These are phyloP conservation scores for Turdus rufiventris DNA, from an alignment of 2,113 vertebrate species.

Conservation along the genomic window DNA sequence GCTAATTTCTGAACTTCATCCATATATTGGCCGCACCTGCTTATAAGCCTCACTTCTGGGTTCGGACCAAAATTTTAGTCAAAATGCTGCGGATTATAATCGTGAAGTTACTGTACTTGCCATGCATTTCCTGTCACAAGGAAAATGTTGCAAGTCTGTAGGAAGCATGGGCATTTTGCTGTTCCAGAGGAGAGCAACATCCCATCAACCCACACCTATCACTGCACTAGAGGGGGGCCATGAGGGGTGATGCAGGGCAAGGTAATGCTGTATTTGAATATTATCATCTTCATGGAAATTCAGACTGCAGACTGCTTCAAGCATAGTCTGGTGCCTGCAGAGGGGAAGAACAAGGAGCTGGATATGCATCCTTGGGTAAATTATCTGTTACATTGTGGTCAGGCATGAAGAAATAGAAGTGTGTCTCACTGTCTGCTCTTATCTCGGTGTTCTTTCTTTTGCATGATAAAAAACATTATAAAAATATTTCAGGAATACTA, in stretches of 20 bases:
- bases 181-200: not conserved
- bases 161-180: not conserved
- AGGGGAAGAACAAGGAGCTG: not conserved
- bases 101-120: not conserved
- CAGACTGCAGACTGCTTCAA: not conserved
- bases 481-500: not conserved
- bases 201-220: not conserved
- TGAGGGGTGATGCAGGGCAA: not conserved
- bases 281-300: not conserved
- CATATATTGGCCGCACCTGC: too few species aligned
- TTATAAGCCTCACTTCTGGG: too few species aligned
- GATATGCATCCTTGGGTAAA: not conserved
- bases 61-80: too few species aligned
- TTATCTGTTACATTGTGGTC: not conserved
- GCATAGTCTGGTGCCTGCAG: not conserved
- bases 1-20: too few species aligned
- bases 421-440: not conserved
- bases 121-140: not conserved
- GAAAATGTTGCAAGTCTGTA: rapidly evolving
- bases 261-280: not conserved
- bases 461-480: not conserved
- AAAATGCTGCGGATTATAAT: too few species aligned
- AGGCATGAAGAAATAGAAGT: not conserved
- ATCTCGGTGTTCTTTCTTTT: not conserved
- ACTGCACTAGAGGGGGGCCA: rapidly evolving